Percentiles rank a stretch among this genome's conserved stretches.
Conservation (phyloP, 1,140 invertebrate genomes). For the Macrosteles quadrilineatus region DNA sequence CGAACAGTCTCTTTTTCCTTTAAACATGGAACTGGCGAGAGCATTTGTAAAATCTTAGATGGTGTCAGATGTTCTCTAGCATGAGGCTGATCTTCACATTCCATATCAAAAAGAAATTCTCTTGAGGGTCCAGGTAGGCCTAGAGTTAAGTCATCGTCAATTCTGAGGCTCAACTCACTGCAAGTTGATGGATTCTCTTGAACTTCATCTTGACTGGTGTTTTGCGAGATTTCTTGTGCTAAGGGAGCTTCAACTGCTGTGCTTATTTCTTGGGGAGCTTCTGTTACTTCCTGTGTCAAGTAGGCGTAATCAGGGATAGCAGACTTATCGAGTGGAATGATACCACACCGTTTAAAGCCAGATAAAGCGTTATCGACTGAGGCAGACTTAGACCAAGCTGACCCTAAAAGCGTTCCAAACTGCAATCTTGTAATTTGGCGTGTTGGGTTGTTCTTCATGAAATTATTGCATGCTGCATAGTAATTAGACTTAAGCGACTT, state of each 20-base stretch:
- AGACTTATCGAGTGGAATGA: not conserved
- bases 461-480: slow-evolving; percentile 4
- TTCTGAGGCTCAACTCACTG: not conserved
- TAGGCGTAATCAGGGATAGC: slow-evolving; percentile 5
- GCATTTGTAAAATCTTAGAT: not conserved
- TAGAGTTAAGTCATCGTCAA: not conserved
- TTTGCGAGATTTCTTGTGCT: not conserved
- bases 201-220: not conserved
- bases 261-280: not conserved
- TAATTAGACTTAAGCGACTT: slow-evolving; percentile 41
- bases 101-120: not conserved
- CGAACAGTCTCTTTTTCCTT: not conserved
- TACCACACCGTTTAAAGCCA: slow-evolving; percentile 21
- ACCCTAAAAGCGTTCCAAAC: not conserved
- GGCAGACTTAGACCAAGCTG: slow-evolving; percentile 9
- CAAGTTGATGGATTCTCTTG: not conserved
- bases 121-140: not conserved
- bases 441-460: not conserved
- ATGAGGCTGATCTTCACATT: not conserved
- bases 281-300: too few species aligned
- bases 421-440: slow-evolving; percentile 15
- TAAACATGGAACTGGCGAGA: not conserved
- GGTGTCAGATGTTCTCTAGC: not conserved
- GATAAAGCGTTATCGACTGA: slow-evolving; percentile 15
- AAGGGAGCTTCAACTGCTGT: not conserved